Percentiles rank a stretch among this genome's conserved stretches.
phyloP scores from a whole-genome alignment of 2,113 vertebrate genomes.

The Rhodinocichla rosea region DNA sequence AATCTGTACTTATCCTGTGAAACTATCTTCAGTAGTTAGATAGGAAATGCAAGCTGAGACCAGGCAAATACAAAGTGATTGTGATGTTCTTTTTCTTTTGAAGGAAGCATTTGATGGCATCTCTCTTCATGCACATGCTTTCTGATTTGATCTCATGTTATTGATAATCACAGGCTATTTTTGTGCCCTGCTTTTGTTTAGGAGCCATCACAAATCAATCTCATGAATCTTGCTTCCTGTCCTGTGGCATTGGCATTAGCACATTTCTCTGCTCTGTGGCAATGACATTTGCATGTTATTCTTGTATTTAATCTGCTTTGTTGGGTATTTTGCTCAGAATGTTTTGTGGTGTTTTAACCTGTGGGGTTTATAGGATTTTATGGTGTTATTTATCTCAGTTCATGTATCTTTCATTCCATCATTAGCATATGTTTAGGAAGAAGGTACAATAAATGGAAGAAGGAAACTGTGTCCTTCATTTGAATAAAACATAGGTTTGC shows the following conservation, averaged over 20 bases:
- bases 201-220: background rate
- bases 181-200: background rate
- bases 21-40: background rate
- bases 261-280: background rate
- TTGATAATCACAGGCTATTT: background rate
- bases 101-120: background rate
- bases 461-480: background rate
- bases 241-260: background rate
- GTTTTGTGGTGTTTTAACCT: background rate
- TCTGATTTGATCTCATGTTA: background rate
- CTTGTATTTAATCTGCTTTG: background rate
- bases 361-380: background rate
- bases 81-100: background rate
- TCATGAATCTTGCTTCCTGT: background rate
- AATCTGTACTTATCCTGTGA: slow-evolving; percentile 43
- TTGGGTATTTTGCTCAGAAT: background rate
- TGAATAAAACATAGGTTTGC: background rate
- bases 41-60: slow-evolving; percentile 15
- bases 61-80: slow-evolving; percentile 21
- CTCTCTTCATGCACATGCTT: background rate
- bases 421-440: background rate
- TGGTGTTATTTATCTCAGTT: background rate
- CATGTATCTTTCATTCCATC: background rate
- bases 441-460: background rate
- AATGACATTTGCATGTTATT: background rate